phyloP scores from a whole-genome alignment of 2,888 invertebrate genomes.

The Dynastes grantii region DNA sequence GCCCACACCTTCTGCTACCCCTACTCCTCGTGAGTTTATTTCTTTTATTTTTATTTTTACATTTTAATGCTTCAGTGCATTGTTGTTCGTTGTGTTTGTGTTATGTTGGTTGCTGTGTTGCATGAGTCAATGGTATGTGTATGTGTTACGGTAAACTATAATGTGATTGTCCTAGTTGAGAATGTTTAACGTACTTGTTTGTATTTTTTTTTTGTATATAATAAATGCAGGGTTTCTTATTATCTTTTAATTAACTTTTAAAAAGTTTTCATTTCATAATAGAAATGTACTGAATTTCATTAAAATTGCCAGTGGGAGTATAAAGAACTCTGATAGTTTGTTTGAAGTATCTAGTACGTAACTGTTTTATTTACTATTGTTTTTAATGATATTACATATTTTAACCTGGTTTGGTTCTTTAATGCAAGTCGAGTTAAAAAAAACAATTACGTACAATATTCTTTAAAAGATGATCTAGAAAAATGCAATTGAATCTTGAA shows the following conservation, averaged over 20 bases:
- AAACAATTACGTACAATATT: background rate
- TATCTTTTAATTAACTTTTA: no score
- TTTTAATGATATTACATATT: no score
- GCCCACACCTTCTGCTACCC: slow-evolving; percentile 70
- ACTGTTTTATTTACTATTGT: no score
- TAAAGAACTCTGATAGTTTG: no score
- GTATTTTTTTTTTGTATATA: background rate
- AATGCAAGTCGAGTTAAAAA: no score
- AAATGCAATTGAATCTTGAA: no score
- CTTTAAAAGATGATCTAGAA: background rate
- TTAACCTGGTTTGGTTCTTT: no score
- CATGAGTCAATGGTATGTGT: slow-evolving; percentile 50
- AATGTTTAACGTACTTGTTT: background rate
- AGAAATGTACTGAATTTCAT: no score
- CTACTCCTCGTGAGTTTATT: slow-evolving; percentile 70
- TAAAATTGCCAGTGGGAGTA: no score
- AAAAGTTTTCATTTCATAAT: no score
- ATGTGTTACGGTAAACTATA: slow-evolving; percentile 16
- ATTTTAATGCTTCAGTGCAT: slow-evolving; percentile 23
- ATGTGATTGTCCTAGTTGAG: slow-evolving; percentile 22
- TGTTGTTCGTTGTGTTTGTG: slow-evolving; percentile 16
- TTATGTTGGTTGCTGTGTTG: slow-evolving; percentile 13
- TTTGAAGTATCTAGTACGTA: no score
- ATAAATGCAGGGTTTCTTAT: background rate
- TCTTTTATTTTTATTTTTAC: slow-evolving; percentile 60